Conservation (phyloP, 2,113 vertebrate genomes). For the Microtus ochrogaster region DNA sequence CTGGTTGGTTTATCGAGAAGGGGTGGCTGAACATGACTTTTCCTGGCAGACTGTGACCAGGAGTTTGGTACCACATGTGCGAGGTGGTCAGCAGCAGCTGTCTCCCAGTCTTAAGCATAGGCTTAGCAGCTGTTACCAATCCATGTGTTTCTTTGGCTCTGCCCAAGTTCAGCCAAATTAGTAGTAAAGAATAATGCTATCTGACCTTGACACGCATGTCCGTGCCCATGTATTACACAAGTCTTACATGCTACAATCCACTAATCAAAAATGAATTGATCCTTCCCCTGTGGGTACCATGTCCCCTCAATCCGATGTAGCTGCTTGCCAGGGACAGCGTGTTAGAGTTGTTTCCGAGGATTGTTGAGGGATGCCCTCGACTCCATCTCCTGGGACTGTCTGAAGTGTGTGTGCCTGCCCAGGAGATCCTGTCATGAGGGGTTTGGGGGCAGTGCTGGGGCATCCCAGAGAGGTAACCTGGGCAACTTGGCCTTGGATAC, state of each 20-base stretch:
- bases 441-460: not conserved
- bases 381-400: not conserved
- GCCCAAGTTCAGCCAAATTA: not conserved
- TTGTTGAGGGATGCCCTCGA: not conserved
- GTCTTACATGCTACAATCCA: not conserved
- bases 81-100: not conserved
- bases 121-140: not conserved
- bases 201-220: not conserved
- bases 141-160: not conserved
- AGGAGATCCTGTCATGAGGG: not conserved
- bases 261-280: not conserved
- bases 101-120: not conserved
- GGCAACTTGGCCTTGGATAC: not conserved
- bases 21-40: not conserved
- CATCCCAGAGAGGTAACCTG: not conserved
- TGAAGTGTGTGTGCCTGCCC: not conserved
- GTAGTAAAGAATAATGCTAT: not conserved
- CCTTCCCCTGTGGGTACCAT: not conserved
- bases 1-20: not conserved
- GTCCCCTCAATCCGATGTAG: not conserved
- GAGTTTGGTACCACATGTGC: not conserved
- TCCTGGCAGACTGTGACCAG: not conserved
- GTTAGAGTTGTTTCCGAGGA: not conserved
- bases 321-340: not conserved
- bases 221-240: not conserved